Percentiles rank a stretch among this genome's conserved stretches.
phyloP scores from a whole-genome alignment of 2,888 invertebrate species.

The Diarsia mendica region DNA sequence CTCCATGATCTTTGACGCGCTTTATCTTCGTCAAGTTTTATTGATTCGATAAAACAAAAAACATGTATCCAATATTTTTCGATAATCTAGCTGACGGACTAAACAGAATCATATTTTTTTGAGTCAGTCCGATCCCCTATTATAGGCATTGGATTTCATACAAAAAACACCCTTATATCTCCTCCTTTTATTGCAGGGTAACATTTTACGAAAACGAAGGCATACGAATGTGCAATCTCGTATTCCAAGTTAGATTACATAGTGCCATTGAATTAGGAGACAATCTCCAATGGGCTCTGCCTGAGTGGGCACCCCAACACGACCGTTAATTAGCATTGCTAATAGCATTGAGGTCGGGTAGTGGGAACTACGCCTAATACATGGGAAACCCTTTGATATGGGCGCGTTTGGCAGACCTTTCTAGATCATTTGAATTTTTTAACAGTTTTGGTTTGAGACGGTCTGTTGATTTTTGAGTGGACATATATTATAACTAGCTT shows the following conservation, averaged over 20 bases:
- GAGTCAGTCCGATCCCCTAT: too few relatives aligned
- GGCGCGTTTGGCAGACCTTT: not conserved
- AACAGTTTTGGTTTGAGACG: slow-evolving; percentile 1
- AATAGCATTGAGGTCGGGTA: slow-evolving; percentile 64
- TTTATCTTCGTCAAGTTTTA: too few relatives aligned
- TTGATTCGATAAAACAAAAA: too few relatives aligned
- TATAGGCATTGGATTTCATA: not conserved
- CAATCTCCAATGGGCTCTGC: slow-evolving; percentile 53
- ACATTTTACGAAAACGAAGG: slow-evolving; percentile 10
- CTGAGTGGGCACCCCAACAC: slow-evolving; percentile 61
- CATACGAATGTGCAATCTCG: slow-evolving; percentile 59
- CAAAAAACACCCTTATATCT: not conserved
- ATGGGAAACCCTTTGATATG: slow-evolving; percentile 41
- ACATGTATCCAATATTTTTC: too few relatives aligned
- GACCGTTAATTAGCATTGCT: slow-evolving; percentile 74
- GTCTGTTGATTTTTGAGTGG: not conserved
- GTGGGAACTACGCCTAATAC: slow-evolving; percentile 41
- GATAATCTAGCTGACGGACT: too few relatives aligned
- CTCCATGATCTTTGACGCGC: too few relatives aligned
- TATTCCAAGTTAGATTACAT: slow-evolving; percentile 52
- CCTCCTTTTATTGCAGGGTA: not conserved
- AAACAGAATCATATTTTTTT: too few relatives aligned
- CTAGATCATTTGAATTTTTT: slow-evolving; percentile 45
- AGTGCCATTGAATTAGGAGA: slow-evolving; percentile 64
- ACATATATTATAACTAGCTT: too few relatives aligned